A percentile compares a stretch with the other conserved stretches of the same genome.
These are phyloP conservation scores for Pedetes capensis DNA, from an alignment of 2,113 vertebrate genomes.

Conservation along the genomic window DNA sequence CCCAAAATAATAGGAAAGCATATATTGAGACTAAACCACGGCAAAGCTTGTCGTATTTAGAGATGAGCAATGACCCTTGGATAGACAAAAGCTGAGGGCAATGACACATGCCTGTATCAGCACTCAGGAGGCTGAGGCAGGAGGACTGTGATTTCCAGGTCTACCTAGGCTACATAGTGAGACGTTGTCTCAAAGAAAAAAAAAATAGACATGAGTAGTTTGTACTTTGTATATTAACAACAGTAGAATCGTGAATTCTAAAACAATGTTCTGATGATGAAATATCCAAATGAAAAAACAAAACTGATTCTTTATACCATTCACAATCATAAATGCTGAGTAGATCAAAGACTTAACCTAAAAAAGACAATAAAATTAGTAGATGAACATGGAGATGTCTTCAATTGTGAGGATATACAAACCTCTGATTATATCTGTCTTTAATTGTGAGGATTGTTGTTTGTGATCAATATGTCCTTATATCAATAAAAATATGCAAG, in stretches of 20 bases:
- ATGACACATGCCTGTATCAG: not conserved
- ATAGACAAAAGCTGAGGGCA: not conserved
- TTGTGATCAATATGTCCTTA: not conserved
- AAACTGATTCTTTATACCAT: not conserved
- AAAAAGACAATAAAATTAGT: not conserved
- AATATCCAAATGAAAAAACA: not conserved
- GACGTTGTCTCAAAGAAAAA: not conserved
- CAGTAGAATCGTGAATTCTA: not conserved
- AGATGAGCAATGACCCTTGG: not conserved
- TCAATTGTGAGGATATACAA: not conserved
- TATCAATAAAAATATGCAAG: not conserved
- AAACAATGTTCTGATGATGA: not conserved
- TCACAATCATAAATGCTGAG: not conserved
- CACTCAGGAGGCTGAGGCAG: not conserved
- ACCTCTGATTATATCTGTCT: no score
- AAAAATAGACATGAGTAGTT: not conserved
- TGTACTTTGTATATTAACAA: not conserved
- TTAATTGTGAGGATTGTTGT: not conserved
- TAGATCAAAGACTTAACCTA: not conserved
- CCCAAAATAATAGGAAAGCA: not conserved
- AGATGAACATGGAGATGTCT: not conserved
- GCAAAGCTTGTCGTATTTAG: not conserved
- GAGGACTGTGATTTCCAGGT: not conserved
- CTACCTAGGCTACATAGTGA: not conserved
- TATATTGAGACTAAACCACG: not conserved